These are phyloP conservation scores for Drosophila chauvacae DNA, from an alignment of 1,140 invertebrate species.

Conservation along the genomic window DNA sequence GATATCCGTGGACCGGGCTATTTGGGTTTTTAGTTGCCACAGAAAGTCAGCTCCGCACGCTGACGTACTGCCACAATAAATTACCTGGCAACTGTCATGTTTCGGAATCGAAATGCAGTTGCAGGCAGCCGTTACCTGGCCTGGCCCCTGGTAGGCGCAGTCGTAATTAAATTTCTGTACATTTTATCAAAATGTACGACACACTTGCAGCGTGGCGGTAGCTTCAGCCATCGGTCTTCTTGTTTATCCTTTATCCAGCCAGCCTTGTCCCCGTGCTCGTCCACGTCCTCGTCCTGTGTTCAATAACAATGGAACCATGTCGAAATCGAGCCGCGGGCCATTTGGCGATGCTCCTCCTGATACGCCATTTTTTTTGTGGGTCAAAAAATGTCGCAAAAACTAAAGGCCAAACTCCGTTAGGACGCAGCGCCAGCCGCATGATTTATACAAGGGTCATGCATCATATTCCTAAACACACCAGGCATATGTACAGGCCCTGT, in stretches of 20 bases:
- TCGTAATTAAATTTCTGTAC: conserved; percentile 76
- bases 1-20: conserved; percentile 58
- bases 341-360: conserved; percentile 25
- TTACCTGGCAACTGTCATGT: conserved; percentile 61
- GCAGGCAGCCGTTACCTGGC: conserved; percentile 6
- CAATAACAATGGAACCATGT: conserved; percentile 67
- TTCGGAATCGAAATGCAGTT: conserved; percentile 59
- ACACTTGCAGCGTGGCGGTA: conserved; percentile 1
- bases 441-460: conserved; percentile 71
- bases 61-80: conserved; percentile 68
- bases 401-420: conserved; percentile 71
- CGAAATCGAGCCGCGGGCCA: conserved; percentile 58
- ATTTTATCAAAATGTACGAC: conserved; percentile 78
- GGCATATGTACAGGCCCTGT: conserved; percentile 13
- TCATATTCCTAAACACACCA: conserved; percentile 46
- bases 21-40: conserved; percentile 54
- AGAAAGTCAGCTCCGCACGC: conserved; percentile 10
- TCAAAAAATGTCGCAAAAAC: conserved; percentile 69
- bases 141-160: conserved; percentile 15
- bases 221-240: conserved; percentile 31
- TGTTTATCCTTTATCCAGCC: conserved; percentile 11
- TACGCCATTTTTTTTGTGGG: conserved; percentile 21
- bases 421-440: conserved; percentile 55
- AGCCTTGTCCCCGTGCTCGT: not conserved
- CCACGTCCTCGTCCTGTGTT: conserved; percentile 12